Percentiles rank a stretch among this genome's conserved stretches.
phyloP scores from a whole-genome alignment of 2,113 vertebrate genomes.

The Tretioscincus oriximinensis region DNA sequence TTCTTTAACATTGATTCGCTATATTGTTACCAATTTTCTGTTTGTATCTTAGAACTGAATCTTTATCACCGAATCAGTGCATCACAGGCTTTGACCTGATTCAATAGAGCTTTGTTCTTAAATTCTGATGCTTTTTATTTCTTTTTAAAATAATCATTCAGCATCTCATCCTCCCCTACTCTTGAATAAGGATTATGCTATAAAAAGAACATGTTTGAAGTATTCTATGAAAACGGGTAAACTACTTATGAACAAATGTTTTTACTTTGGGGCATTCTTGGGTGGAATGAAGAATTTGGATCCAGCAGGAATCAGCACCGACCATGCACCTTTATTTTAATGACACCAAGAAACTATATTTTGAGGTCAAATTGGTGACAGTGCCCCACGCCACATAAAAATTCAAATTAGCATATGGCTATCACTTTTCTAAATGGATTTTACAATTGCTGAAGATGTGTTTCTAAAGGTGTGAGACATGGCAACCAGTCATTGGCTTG shows the following conservation, averaged over 20 bases:
- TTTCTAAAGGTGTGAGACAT: background rate
- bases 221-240: background rate
- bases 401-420: background rate
- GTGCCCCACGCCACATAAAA: slow-evolving; percentile 10
- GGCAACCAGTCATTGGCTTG: background rate
- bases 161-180: too few species aligned
- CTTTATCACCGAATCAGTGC: too few species aligned
- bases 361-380: background rate
- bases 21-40: too few species aligned
- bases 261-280: too few species aligned
- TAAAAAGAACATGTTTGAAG: background rate
- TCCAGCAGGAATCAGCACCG: background rate
- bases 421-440: background rate
- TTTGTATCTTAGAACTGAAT: too few species aligned
- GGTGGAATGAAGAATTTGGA: background rate
- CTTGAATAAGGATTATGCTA: too few species aligned
- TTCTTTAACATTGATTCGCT: too few species aligned
- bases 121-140: too few species aligned
- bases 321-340: background rate
- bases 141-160: too few species aligned
- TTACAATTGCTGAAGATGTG: slow-evolving; percentile 13
- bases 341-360: slow-evolving; percentile 1
- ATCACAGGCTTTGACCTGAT: background rate
- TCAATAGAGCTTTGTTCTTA: background rate
- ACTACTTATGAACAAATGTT: background rate